These are phyloP conservation scores for Zaprionus africanus DNA, from an alignment of 1,140 invertebrate genomes.

Conservation along the genomic window DNA sequence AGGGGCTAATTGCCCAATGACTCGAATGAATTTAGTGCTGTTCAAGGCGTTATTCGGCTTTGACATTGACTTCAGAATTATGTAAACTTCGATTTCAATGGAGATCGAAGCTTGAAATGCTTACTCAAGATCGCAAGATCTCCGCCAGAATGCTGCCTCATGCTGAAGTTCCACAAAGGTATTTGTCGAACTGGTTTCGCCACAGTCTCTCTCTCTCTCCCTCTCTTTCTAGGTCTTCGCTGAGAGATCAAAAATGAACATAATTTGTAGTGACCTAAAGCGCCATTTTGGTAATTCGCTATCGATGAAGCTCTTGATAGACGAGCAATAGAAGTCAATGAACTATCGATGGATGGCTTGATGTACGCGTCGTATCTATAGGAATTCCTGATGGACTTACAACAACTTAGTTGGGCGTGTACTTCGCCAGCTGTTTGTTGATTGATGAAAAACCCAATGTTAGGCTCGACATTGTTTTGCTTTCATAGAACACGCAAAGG, in stretches of 20 bases:
- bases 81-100: slow-evolving; percentile 39
- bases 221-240: slow-evolving; percentile 32
- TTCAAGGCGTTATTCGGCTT: slow-evolving; percentile 41
- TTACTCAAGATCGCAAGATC: slow-evolving; percentile 13
- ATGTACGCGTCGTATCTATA: background rate
- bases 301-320: background rate
- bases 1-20: slow-evolving; percentile 46
- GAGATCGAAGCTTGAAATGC: slow-evolving; percentile 31
- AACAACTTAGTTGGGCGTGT: background rate
- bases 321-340: slow-evolving; percentile 31
- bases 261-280: slow-evolving; percentile 34
- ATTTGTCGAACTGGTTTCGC: slow-evolving; percentile 31
- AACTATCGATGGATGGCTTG: slow-evolving; percentile 15
- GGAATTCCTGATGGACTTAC: background rate
- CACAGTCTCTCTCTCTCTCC: background rate
- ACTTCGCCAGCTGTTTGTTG: background rate
- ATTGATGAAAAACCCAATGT: background rate
- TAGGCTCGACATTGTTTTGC: background rate
- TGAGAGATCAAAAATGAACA: slow-evolving; percentile 21
- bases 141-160: slow-evolving; percentile 35
- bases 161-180: slow-evolving; percentile 17
- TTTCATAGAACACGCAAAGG: background rate
- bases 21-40: slow-evolving; percentile 28
- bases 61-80: slow-evolving; percentile 53
- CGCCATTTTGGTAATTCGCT: slow-evolving; percentile 13